These are phyloP conservation scores for Patella ulyssiponensis DNA, from an alignment of 2,888 invertebrate genomes.

Conservation along the genomic window DNA sequence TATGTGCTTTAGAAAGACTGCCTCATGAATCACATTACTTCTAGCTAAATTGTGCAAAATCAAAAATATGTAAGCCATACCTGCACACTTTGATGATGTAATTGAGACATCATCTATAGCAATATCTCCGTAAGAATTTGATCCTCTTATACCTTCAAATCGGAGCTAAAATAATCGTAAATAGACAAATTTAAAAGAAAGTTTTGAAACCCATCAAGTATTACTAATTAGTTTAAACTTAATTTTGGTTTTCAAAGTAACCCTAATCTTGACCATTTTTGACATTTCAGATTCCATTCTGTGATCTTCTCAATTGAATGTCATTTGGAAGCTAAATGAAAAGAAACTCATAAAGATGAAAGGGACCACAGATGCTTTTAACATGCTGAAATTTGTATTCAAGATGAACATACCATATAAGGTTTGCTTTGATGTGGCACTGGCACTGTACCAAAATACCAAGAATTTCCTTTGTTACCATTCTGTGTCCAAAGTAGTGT, in stretches of 20 bases:
- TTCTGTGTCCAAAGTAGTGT: slow-evolving; percentile 35
- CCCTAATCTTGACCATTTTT: no score
- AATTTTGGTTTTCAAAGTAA: no score
- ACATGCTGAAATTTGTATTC: neutral
- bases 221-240: no score
- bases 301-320: no score
- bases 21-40: slow-evolving; percentile 36
- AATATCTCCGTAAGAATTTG: slow-evolving; percentile 50
- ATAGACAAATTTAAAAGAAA: neutral
- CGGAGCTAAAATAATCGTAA: slow-evolving; percentile 38
- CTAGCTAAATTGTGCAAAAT: slow-evolving; percentile 29
- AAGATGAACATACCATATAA: slow-evolving; percentile 38
- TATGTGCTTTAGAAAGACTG: no score
- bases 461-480: slow-evolving; percentile 58
- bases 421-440: slow-evolving; percentile 36
- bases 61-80: slow-evolving; percentile 38
- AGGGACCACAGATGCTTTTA: neutral
- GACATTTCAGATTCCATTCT: no score
- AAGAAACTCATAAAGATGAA: neutral
- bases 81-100: slow-evolving; percentile 43
- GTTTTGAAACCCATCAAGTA: no score
- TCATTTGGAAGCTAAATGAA: no score
- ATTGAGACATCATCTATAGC: slow-evolving; percentile 60
- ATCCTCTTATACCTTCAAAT: slow-evolving; percentile 42
- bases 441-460: slow-evolving; percentile 60